Evolutionary conservation across 2,797 vertebrate genomes (phyloP).

Genomic region (Thamnophis elegans): DNA sequence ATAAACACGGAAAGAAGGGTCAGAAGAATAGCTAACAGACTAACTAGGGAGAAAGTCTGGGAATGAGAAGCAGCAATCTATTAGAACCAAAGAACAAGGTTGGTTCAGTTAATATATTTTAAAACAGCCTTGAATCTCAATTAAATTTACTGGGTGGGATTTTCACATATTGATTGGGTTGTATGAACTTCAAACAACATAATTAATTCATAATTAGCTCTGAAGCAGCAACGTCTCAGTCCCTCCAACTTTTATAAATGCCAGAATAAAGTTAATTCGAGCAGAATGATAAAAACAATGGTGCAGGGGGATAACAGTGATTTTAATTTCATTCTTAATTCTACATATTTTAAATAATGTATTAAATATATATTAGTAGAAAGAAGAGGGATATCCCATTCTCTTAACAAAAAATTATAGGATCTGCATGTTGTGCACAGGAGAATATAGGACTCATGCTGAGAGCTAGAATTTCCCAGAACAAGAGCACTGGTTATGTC

Average conservation of each 20-base stretch:
- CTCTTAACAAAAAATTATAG: neutral
- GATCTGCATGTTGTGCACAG: neutral
- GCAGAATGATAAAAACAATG: neutral
- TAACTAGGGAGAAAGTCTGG: neutral
- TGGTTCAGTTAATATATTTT: neutral
- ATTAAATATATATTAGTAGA: neutral
- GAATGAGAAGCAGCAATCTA: neutral
- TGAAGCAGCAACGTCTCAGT: neutral
- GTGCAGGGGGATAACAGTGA: neutral
- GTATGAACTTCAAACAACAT: rapidly evolving
- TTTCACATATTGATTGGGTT: rapidly evolving
- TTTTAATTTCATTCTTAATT: neutral
- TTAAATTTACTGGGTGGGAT: neutral
- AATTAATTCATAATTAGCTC: rapidly evolving
- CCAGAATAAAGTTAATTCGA: neutral
- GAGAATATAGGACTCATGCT: neutral
- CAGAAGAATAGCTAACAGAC: neutral
- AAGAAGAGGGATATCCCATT: neutral
- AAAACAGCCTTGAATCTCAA: neutral
- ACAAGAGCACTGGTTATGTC: neutral
- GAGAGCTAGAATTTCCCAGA: neutral
- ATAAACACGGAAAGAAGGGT: neutral
- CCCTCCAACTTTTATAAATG: neutral
- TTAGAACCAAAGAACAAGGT: neutral
- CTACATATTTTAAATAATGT: neutral